These are phyloP conservation scores for Agrochola macilenta DNA, from an alignment of 2,888 invertebrate genomes.

Conservation along the genomic window DNA sequence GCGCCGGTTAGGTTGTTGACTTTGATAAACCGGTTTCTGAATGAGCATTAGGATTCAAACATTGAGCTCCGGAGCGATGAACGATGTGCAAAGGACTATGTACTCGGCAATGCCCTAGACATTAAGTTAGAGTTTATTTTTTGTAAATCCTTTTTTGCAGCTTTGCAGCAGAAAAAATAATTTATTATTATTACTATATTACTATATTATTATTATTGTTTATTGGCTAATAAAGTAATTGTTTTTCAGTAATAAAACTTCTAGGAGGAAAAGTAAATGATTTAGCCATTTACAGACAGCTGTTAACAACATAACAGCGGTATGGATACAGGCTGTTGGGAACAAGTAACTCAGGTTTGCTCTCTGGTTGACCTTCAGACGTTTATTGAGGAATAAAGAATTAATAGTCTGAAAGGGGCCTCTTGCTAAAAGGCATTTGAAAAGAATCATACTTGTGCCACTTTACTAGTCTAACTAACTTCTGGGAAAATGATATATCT, in stretches of 20 bases:
- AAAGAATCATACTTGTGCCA: background rate
- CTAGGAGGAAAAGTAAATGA: conserved; percentile 6
- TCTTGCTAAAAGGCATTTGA: background rate
- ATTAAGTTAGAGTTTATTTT: conserved; percentile 1
- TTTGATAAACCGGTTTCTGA: conserved; percentile 50
- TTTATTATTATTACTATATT: no score
- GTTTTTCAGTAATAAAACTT: background rate
- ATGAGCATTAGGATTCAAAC: conserved; percentile 29
- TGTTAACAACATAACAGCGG: background rate
- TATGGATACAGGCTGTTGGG: background rate
- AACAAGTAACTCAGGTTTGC: background rate
- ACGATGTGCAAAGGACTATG: conserved; percentile 38
- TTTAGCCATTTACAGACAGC: background rate
- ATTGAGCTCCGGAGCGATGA: conserved; percentile 44
- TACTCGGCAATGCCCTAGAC: conserved; percentile 35
- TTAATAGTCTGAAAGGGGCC: background rate
- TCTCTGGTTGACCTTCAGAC: conserved; percentile 11
- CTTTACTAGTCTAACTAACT: background rate
- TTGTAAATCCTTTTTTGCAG: conserved; percentile 6
- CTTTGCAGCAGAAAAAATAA: no score
- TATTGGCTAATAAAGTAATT: no score
- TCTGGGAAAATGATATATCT: background rate
- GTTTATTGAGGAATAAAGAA: conserved; percentile 6
- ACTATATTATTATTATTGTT: no score
- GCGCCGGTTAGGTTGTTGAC: conserved; percentile 48